Evolutionary conservation across 2,113 vertebrate genomes (phyloP).

Genomic region (Lamprologus tigripictilis): DNA sequence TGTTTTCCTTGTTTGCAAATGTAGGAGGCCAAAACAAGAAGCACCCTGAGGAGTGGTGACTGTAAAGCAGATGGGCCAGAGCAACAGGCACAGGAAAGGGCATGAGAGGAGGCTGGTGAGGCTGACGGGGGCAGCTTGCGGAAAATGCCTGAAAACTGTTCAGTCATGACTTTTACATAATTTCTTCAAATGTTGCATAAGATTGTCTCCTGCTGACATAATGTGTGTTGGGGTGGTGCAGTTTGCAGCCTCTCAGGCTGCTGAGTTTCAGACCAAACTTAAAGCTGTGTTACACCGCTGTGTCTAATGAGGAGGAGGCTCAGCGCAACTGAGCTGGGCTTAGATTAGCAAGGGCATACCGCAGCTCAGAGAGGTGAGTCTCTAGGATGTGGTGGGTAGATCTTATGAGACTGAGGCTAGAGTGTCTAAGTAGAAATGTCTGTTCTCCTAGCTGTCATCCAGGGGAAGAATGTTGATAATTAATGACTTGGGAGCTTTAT

Average conservation of each 20-base stretch:
- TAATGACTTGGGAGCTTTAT: not conserved
- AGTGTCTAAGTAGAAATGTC: not conserved
- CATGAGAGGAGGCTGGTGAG: not conserved
- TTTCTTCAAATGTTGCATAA: not conserved
- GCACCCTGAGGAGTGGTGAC: not conserved
- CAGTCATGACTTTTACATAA: not conserved
- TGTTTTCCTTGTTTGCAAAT: not conserved
- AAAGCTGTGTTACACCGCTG: conserved; percentile 9
- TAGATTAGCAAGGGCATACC: not conserved
- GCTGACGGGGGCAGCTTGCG: not conserved
- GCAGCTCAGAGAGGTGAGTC: not conserved
- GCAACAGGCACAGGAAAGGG: not conserved
- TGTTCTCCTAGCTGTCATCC: not conserved
- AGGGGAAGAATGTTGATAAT: not conserved
- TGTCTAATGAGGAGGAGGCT: conserved; percentile 17
- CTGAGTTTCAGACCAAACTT: not conserved
- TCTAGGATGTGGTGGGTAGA: not conserved
- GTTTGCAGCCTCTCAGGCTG: not conserved
- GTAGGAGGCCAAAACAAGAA: not conserved
- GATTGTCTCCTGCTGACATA: not conserved
- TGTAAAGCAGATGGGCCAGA: not conserved
- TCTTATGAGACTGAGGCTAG: not conserved
- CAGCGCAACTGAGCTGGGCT: conserved; percentile 4
- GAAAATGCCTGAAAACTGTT: not conserved
- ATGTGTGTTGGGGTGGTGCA: not conserved